Percentiles rank a stretch among this genome's conserved stretches.
phyloP scores from a whole-genome alignment of 2,888 invertebrate genomes.

The Drosophila helvetica region DNA sequence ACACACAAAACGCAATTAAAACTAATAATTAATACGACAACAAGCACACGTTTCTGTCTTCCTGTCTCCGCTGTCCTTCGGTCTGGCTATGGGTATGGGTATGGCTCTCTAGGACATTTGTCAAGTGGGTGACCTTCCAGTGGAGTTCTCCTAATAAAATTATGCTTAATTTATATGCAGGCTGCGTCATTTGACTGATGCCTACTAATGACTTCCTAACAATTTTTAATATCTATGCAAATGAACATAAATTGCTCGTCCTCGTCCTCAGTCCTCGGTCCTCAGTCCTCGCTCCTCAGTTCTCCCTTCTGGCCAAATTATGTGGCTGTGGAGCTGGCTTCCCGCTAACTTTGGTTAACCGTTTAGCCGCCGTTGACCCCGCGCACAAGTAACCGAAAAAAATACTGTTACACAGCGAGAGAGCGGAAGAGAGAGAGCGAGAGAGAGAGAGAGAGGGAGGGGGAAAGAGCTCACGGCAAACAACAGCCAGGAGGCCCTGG shows the following conservation, averaged over 20 bases:
- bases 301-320: conserved; percentile 38
- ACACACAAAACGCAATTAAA: conserved; percentile 72
- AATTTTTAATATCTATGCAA: conserved; percentile 82
- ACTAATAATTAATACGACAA: conserved; percentile 73
- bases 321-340: conserved; percentile 36
- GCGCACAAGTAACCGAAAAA: conserved; percentile 46
- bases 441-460: background rate
- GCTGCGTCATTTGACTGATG: conserved; percentile 79
- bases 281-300: background rate
- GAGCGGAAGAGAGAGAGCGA: background rate
- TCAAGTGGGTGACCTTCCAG: conserved; percentile 54
- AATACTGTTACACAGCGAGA: conserved; percentile 24
- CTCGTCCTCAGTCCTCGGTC: conserved; percentile 32
- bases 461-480: conserved; percentile 37
- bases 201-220: conserved; percentile 81
- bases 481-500: conserved; percentile 44
- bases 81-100: conserved; percentile 5
- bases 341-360: conserved; percentile 70
- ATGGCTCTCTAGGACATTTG: conserved; percentile 32
- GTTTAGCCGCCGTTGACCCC: conserved; percentile 70
- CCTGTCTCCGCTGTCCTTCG: background rate
- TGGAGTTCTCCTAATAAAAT: conserved; percentile 69
- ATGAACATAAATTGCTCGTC: conserved; percentile 79
- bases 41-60: conserved; percentile 45
- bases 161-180: conserved; percentile 81